Evolutionary conservation across 2,888 invertebrate species (phyloP).

Genomic region (Calameuta pallipes): DNA sequence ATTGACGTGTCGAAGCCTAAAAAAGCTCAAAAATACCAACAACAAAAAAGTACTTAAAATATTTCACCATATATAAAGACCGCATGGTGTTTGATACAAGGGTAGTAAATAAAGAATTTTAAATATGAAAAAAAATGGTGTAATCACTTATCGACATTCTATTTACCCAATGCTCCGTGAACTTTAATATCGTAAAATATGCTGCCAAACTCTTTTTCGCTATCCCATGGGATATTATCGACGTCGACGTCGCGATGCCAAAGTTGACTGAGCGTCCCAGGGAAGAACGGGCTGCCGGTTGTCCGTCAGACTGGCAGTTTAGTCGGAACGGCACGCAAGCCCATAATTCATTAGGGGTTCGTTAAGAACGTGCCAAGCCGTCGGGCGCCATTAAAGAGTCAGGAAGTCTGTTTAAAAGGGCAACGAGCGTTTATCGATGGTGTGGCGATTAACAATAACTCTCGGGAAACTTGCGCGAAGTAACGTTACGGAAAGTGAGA

Average conservation of each 20-base stretch:
- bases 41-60: too few species aligned
- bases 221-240: background rate
- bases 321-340: background rate
- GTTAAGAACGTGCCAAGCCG: background rate
- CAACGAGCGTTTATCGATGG: background rate
- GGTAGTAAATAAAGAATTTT: too few species aligned
- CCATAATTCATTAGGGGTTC: background rate
- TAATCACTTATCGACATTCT: background rate
- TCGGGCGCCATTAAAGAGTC: background rate
- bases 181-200: background rate
- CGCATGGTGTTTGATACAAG: too few species aligned
- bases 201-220: background rate
- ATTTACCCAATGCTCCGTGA: background rate
- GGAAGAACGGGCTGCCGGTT: background rate
- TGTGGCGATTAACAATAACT: background rate
- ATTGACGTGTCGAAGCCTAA: background rate
- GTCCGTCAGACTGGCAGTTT: background rate
- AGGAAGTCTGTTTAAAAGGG: background rate
- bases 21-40: background rate
- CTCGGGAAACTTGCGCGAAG: background rate
- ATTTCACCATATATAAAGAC: too few species aligned
- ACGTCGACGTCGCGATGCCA: background rate
- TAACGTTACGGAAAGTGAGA: background rate
- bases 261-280: background rate
- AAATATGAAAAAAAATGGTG: background rate